Percentiles rank a stretch among this genome's conserved stretches.
phyloP scores from a whole-genome alignment of 2,888 invertebrate genomes.

The Drosophila mettleri region DNA sequence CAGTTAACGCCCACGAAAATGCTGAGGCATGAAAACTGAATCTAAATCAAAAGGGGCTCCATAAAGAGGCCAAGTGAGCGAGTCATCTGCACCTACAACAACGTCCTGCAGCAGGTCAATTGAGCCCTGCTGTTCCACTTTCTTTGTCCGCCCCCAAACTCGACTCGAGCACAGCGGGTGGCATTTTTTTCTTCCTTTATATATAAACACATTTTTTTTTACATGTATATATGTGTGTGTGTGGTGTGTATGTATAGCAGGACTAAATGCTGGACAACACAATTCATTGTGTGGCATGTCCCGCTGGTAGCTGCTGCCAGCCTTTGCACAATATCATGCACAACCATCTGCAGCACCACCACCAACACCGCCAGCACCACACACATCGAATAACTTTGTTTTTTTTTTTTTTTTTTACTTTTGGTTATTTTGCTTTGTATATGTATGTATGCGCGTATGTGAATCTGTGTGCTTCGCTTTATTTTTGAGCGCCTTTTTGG shows the following conservation, averaged over 20 bases:
- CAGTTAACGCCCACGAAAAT: neutral
- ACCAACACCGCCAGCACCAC: slow-evolving; percentile 10
- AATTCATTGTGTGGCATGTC: slow-evolving; percentile 78
- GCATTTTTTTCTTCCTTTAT: slow-evolving; percentile 12
- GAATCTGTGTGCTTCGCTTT: slow-evolving; percentile 17
- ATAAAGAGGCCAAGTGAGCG: slow-evolving; percentile 37
- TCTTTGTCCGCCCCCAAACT: slow-evolving; percentile 6
- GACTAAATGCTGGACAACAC: slow-evolving; percentile 79
- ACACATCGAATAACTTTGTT: slow-evolving; percentile 51
- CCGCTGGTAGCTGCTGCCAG: slow-evolving; percentile 59
- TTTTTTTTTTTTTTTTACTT: slow-evolving; percentile 47
- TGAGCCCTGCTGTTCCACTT: slow-evolving; percentile 19
- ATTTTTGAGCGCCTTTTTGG: slow-evolving; percentile 73
- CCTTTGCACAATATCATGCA: slow-evolving; percentile 36
- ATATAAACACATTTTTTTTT: slow-evolving; percentile 11
- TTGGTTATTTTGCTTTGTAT: slow-evolving; percentile 35
- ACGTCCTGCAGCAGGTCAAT: slow-evolving; percentile 41
- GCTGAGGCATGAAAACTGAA: slow-evolving; percentile 22
- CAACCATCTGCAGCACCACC: slow-evolving; percentile 6
- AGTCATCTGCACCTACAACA: slow-evolving; percentile 34
- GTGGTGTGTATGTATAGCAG: slow-evolving; percentile 43
- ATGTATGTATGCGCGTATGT: slow-evolving; percentile 9
- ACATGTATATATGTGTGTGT: slow-evolving; percentile 17
- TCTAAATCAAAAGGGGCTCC: slow-evolving; percentile 29
- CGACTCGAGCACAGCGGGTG: slow-evolving; percentile 46